Percentiles rank a stretch among this genome's conserved stretches.
phyloP scores from a whole-genome alignment of 1,140 invertebrate species.

The Platyura marginata region DNA sequence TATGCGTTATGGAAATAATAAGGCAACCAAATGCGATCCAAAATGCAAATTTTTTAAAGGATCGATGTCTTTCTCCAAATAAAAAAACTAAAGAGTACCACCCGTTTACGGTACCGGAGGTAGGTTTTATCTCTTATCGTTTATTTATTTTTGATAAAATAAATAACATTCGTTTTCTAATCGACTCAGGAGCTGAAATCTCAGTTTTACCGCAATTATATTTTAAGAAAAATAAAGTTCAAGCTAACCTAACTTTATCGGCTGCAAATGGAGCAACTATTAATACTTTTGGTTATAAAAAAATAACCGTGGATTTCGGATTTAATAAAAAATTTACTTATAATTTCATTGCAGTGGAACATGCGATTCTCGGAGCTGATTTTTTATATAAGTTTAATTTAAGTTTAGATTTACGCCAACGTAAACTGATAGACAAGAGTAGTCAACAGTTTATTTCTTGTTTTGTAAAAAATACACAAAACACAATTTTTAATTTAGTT shows the following conservation, averaged over 20 bases:
- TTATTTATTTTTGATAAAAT: background rate
- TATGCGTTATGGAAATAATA: too few relatives aligned
- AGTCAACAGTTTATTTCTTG: background rate
- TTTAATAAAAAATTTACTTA: conserved; percentile 8
- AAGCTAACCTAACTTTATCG: background rate
- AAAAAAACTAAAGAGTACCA: too few relatives aligned
- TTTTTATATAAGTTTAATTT: background rate
- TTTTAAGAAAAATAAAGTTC: background rate
- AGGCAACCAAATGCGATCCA: too few relatives aligned
- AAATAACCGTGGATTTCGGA: background rate
- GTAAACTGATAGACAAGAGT: background rate
- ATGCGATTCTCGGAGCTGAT: background rate
- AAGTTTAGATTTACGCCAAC: background rate
- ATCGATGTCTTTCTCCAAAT: too few relatives aligned
- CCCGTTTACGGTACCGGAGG: too few relatives aligned
- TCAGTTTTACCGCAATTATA: background rate
- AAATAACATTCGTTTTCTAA: background rate
- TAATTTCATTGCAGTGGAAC: conserved; percentile 21
- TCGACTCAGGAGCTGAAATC: conserved; percentile 1
- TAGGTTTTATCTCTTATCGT: too few relatives aligned
- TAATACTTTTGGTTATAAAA: background rate
- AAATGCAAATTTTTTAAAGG: too few relatives aligned
- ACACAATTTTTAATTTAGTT: background rate
- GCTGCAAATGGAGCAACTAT: background rate
- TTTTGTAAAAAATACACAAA: background rate